Base-by-base conservation (phyloP, 2,888 invertebrate species). In the Marronus borbonicus region DNA sequence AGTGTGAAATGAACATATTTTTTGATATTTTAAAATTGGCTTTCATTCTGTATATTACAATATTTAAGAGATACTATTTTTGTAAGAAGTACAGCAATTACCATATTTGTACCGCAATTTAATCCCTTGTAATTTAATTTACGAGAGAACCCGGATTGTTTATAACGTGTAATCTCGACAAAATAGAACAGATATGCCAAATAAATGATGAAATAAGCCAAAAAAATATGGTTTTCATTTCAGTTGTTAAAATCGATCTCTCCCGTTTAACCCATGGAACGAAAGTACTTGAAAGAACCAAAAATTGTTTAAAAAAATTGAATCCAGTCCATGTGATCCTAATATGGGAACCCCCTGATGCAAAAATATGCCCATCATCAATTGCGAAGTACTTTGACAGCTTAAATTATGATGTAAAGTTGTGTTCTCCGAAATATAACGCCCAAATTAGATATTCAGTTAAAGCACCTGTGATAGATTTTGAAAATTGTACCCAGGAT, bases 331-430 rank as follows among this genome's bases (percentile, higher is more conserved):
- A 89, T 77, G 85, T 91, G 10, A 86, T 92, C 58, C 58, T 91
- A 58, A 84, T 86, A 58, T 93, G 92, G 92, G 89, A 90, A 81
- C 90, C 92, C 72, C 89, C 89, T 80, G 88, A 88, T 24, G 84
- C 86, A 52, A 85, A 85, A 14, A 80, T 91, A 31, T 92, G 92
- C 81, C 91, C 92, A 65, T 92, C 92, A n/a, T 92, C 92, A 0
- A 81, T 91, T 62, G 92, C 92, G 12, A 90, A 91, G 81, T 92
- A 91, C 88, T 91, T 92, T 82, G 79, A 87, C 58, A 86, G 89
- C 81, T 85, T 84, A 70, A 89, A 89, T 5, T 90, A 90, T 81
- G 81, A 83, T 3, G 89, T 91, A 2, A 86, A 87, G 77, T 81
- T 89, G 44, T 91, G 90, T 82, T 85, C 85, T 60, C 89, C 90